Percentiles rank a stretch among this genome's conserved stretches.
Evolutionary conservation across 2,888 invertebrate genomes (phyloP).

Genomic region (Amphipoea lucens): DNA sequence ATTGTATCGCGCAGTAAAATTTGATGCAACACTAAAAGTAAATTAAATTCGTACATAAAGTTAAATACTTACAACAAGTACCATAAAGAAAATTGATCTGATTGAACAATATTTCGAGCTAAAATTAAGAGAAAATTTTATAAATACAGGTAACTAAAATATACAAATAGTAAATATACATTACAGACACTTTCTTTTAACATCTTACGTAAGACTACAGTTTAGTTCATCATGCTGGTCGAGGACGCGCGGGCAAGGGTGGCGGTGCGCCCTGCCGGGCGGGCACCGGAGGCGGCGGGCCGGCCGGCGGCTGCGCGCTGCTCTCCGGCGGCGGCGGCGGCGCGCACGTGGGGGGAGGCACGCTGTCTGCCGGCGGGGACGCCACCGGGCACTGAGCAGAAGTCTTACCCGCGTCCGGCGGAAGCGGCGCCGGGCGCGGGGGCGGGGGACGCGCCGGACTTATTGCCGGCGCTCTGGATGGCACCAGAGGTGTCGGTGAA

Average conservation of each 20-base stretch:
- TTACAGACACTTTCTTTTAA: slow-evolving; percentile 24
- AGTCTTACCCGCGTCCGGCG: slow-evolving; percentile 86
- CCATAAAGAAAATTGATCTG: slow-evolving; percentile 7
- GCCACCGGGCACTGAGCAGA: slow-evolving; percentile 79
- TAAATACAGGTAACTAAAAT: slow-evolving; percentile 48
- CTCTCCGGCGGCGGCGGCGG: slow-evolving; percentile 87
- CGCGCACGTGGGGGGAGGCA: slow-evolving; percentile 92
- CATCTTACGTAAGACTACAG: slow-evolving; percentile 27
- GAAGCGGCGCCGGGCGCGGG: slow-evolving; percentile 90
- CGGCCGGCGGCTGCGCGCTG: slow-evolving; percentile 80
- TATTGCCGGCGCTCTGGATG: slow-evolving; percentile 85
- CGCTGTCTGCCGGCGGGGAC: slow-evolving; percentile 90
- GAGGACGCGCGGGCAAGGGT: slow-evolving; percentile 92
- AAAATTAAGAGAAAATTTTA: neutral
- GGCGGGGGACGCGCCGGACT: slow-evolving; percentile 90
- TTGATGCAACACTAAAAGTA: slow-evolving; percentile 34
- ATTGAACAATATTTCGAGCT: slow-evolving; percentile 23
- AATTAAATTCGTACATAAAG: slow-evolving; percentile 51
- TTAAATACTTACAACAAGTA: slow-evolving; percentile 10
- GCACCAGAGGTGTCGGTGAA: slow-evolving; percentile 87
- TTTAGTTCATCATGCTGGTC: slow-evolving; percentile 73
- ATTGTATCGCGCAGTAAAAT: slow-evolving; percentile 48
- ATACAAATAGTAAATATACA: slow-evolving; percentile 35
- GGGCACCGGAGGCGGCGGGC: slow-evolving; percentile 88
- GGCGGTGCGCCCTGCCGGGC: slow-evolving; percentile 91